Base-by-base conservation (phyloP, 1,140 invertebrate genomes). In the Leptinotarsa lineolata region DNA sequence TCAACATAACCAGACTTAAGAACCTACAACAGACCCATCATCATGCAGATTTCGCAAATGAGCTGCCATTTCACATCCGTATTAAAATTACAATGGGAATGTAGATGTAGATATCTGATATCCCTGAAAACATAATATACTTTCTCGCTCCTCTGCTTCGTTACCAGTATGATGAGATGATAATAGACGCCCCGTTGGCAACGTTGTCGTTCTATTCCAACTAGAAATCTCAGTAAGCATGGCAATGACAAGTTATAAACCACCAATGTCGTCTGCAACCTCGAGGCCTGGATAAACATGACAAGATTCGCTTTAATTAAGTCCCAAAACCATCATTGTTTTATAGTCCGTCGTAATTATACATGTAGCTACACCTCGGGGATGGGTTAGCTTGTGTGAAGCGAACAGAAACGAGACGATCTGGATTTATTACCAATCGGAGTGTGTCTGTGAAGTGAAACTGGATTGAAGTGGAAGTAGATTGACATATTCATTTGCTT, bases 161-260 rank as follows among this genome's bases (percentile, higher is more conserved):
- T 54, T 54, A 18, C 48, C 48, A 12, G 4, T 54, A 15, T 16
- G 48, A 54, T 18, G n/a, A 54, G 48, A 54, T 54, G 48, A 54
- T 54, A 54, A 54, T 54, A 54, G 48, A 54, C 48, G 48, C 48
- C 48, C 48, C 48, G 48, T 18, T 54, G 48, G 48, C 48, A 54
- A 54, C 48, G 16, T 54, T 18, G 48, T 54, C 48, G n/a, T 54
- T 54, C 48, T 54, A 54, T 45, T 45, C 20, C 58, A 73, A 72
- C 74, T 77, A 74, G 77, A 80, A 80, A 77, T 80, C 80, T 77
- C 74, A 74, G 76, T 64, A 76, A 77, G 81, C 78, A 79, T 82
- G 81, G 76, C 79, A 82, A 82, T 79, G 81, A 82, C 81, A 82
- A 82, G 78, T 81, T 82, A 82, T 82, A 82, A 82, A 82, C 81